These are phyloP conservation scores for Ornithoptera priamus DNA, from an alignment of 2,888 invertebrate species.

Conservation along the genomic window DNA sequence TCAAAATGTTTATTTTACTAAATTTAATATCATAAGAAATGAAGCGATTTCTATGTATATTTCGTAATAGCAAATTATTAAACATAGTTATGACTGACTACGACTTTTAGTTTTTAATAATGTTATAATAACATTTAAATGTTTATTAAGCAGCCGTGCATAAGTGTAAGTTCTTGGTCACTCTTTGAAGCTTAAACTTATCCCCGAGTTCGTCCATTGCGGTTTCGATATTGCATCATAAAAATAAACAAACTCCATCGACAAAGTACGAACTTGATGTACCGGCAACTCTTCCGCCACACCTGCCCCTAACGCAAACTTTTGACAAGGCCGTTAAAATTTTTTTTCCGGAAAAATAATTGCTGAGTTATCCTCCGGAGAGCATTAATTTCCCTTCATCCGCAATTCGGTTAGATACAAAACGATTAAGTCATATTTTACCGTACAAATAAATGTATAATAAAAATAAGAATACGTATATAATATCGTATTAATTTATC, in stretches of 20 bases:
- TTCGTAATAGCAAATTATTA: background rate
- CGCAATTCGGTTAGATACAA: constrained; percentile 57
- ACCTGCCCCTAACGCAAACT: constrained; percentile 68
- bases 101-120: too few relatives aligned
- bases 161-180: background rate
- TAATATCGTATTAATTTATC: too few relatives aligned
- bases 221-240: constrained; percentile 25
- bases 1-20: constrained; percentile 39
- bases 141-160: background rate
- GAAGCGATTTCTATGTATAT: constrained; percentile 1
- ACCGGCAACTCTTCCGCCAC: constrained; percentile 55
- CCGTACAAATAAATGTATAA: background rate
- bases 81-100: background rate
- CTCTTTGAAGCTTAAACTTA: constrained; percentile 19
- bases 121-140: too few relatives aligned
- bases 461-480: too few relatives aligned
- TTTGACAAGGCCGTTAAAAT: constrained; percentile 63
- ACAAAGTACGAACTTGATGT: constrained; percentile 36
- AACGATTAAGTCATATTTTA: background rate
- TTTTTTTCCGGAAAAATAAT: constrained; percentile 72
- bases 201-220: constrained; percentile 15
- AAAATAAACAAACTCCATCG: constrained; percentile 30
- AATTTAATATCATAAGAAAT: constrained; percentile 27
- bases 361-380: constrained; percentile 65
- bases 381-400: constrained; percentile 72